Evolutionary conservation across 2,888 invertebrate genomes (phyloP).

Genomic region (Netelia inedita): DNA sequence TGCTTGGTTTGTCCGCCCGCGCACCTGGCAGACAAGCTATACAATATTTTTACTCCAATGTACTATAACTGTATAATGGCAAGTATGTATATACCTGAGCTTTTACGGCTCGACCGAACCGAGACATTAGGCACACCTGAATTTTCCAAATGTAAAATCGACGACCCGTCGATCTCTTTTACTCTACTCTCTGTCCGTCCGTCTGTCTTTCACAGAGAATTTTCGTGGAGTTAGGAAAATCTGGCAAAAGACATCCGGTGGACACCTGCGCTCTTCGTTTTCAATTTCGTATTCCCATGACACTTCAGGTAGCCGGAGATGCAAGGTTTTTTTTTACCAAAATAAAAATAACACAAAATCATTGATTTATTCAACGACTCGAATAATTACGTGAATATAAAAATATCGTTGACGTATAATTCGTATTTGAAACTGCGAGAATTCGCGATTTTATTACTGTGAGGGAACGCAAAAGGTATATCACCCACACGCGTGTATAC

Average conservation of each 20-base stretch:
- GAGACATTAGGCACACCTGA: constrained; percentile 49
- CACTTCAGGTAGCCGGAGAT: background rate
- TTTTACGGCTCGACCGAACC: constrained; percentile 50
- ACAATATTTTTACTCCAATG: constrained; percentile 34
- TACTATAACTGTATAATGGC: constrained; percentile 10
- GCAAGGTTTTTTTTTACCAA: background rate
- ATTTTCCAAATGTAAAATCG: constrained; percentile 31
- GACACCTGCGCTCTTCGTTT: constrained; percentile 41
- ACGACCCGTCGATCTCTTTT: constrained; percentile 2
- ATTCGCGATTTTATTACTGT: constrained; percentile 53
- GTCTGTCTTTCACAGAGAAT: background rate
- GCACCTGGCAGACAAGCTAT: constrained; percentile 65
- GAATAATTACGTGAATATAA: too few species aligned
- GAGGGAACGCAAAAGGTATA: constrained; percentile 48
- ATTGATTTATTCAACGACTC: too few species aligned
- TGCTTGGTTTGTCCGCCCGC: constrained; percentile 56
- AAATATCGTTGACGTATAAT: too few species aligned
- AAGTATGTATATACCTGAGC: constrained; percentile 39
- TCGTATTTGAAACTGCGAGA: background rate
- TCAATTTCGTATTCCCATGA: constrained; percentile 8
- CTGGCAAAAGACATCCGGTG: constrained; percentile 31
- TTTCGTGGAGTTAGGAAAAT: constrained; percentile 14
- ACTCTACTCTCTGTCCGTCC: background rate
- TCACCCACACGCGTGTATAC: constrained; percentile 51
- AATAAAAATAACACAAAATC: too few species aligned